phyloP scores from a whole-genome alignment of 2,113 vertebrate genomes.

The Conger conger region DNA sequence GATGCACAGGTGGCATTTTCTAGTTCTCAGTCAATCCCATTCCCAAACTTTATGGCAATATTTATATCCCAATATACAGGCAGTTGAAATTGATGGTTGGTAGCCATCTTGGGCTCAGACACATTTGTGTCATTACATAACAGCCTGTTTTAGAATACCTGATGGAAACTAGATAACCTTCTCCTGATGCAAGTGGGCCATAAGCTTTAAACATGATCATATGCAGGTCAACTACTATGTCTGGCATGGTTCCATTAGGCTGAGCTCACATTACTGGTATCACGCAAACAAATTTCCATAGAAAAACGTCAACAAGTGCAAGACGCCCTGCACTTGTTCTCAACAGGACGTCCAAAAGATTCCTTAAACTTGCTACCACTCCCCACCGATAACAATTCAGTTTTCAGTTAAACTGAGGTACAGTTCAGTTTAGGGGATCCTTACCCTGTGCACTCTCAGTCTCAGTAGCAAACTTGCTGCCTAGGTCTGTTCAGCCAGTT shows the following conservation, averaged over 20 bases:
- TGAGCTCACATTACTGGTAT: slow-evolving; percentile 56
- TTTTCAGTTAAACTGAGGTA: no score
- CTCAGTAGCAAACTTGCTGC: no score
- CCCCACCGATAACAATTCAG: no score
- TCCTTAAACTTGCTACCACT: neutral
- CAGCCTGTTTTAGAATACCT: slow-evolving; percentile 20
- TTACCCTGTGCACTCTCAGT: neutral
- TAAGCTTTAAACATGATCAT: slow-evolving; percentile 40
- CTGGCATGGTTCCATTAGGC: slow-evolving; percentile 60
- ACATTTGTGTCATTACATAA: slow-evolving; percentile 26
- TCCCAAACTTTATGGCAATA: neutral
- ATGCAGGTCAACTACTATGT: slow-evolving; percentile 47
- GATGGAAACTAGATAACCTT: slow-evolving; percentile 26
- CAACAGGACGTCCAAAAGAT: neutral
- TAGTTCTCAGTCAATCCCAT: neutral
- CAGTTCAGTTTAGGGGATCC: neutral
- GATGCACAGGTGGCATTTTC: neutral
- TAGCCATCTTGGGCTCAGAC: neutral
- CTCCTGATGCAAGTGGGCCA: slow-evolving; percentile 28
- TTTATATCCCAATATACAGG: neutral
- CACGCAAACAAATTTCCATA: slow-evolving; percentile 53
- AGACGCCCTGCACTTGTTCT: slow-evolving; percentile 14
- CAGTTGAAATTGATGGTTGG: neutral
- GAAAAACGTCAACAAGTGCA: slow-evolving; percentile 47
- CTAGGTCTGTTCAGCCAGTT: no score